A percentile compares a stretch with the other conserved stretches of the same genome.
phyloP scores from a whole-genome alignment of 2,888 invertebrate genomes.

The Vanessa cardui region DNA sequence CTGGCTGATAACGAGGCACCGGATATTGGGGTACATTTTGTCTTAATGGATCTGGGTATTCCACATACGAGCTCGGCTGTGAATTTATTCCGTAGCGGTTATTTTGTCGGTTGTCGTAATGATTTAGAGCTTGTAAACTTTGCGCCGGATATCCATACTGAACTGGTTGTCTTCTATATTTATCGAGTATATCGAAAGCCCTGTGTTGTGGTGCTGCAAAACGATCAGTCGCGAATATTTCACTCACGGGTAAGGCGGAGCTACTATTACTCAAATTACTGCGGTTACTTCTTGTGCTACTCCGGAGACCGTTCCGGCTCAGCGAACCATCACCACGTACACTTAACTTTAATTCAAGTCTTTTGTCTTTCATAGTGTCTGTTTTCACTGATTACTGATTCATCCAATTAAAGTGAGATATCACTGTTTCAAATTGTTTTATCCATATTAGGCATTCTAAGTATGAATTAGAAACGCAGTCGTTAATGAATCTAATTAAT shows the following conservation, averaged over 20 bases:
- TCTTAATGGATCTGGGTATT: slow-evolving; percentile 56
- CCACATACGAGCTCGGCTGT: slow-evolving; percentile 56
- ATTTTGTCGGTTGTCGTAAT: slow-evolving; percentile 50
- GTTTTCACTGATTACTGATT: slow-evolving; percentile 39
- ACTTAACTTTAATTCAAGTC: slow-evolving; percentile 75
- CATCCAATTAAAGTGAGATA: slow-evolving; percentile 3
- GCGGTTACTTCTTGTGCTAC: slow-evolving; percentile 71
- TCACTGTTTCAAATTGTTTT: background rate
- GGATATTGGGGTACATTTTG: slow-evolving; percentile 50
- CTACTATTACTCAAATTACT: slow-evolving; percentile 66
- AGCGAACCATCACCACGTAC: slow-evolving; percentile 77
- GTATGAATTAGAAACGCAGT: slow-evolving; percentile 25
- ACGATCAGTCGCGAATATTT: slow-evolving; percentile 75
- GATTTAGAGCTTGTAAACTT: slow-evolving; percentile 69
- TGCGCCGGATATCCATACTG: slow-evolving; percentile 72
- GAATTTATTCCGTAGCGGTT: slow-evolving; percentile 44
- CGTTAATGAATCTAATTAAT: slow-evolving; percentile 24
- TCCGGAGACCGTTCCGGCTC: slow-evolving; percentile 66
- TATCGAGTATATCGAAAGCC: slow-evolving; percentile 69
- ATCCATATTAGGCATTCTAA: slow-evolving; percentile 5
- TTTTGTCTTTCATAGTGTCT: slow-evolving; percentile 74
- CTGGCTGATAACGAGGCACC: slow-evolving; percentile 54
- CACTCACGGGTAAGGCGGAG: slow-evolving; percentile 64
- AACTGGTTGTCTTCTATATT: slow-evolving; percentile 65
- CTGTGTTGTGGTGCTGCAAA: slow-evolving; percentile 68